phyloP scores from a whole-genome alignment of 2,113 vertebrate genomes.

The Cnemophilus loriae region DNA sequence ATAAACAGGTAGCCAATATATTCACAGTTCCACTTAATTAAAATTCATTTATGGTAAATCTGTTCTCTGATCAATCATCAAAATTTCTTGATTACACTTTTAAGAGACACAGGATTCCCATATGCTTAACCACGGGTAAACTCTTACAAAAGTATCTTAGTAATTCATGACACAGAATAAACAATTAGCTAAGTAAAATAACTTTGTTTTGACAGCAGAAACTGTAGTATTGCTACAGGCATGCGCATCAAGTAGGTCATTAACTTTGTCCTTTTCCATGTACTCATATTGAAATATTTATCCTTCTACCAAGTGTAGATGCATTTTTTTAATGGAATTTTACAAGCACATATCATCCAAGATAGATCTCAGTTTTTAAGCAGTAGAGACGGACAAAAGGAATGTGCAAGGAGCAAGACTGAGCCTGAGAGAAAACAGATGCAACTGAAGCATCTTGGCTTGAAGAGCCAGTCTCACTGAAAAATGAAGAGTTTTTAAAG shows the following conservation, averaged over 20 bases:
- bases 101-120: neutral
- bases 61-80: neutral
- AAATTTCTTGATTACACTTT: neutral
- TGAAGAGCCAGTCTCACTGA: neutral
- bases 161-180: neutral
- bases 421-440: slow-evolving; percentile 77
- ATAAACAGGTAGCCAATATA: neutral
- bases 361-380: slow-evolving; percentile 70
- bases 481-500: neutral
- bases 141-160: neutral
- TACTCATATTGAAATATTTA: neutral
- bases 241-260: neutral
- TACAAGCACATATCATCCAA: neutral
- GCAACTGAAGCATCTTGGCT: slow-evolving; percentile 19
- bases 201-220: slow-evolving; percentile 10
- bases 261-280: neutral
- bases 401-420: slow-evolving; percentile 46
- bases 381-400: slow-evolving; percentile 72
- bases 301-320: neutral
- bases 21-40: neutral
- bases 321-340: neutral
- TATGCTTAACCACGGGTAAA: neutral
- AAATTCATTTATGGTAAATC: neutral
- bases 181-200: neutral
- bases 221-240: neutral